Conservation (phyloP, 2,888 invertebrate genomes). For the Cataglyphis altisquamis region DNA sequence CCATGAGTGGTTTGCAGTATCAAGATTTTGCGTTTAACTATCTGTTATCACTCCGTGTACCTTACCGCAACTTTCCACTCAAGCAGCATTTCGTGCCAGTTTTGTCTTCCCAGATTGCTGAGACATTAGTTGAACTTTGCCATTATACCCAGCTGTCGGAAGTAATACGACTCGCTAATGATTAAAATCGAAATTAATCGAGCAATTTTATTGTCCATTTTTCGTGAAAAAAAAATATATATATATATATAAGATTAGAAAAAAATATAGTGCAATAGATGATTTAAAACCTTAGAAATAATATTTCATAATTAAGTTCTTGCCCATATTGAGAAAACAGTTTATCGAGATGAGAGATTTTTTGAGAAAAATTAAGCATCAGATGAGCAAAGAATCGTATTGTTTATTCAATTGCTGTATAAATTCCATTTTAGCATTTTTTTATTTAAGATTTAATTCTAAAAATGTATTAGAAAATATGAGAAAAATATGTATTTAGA, state of each 20-base stretch:
- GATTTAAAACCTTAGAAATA: neutral
- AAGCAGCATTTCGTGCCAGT: constrained; percentile 29
- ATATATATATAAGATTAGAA: neutral
- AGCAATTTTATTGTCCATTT: neutral
- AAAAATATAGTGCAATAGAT: neutral
- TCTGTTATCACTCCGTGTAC: constrained; percentile 1
- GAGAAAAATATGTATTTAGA: neutral
- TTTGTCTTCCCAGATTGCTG: constrained; percentile 4
- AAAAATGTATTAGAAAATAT: constrained; percentile 1
- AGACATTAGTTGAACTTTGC: constrained; percentile 56
- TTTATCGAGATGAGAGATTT: neutral
- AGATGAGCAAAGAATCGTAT: neutral
- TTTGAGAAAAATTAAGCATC: neutral
- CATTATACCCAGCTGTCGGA: constrained; percentile 40
- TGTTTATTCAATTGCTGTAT: neutral
- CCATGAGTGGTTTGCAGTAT: neutral
- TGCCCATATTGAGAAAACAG: neutral
- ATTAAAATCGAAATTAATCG: constrained; percentile 32
- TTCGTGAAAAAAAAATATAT: neutral
- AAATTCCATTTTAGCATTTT: constrained; percentile 2
- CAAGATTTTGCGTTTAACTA: constrained; percentile 1
- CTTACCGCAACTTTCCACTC: constrained; percentile 66
- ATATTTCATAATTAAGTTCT: neutral
- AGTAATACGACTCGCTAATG: neutral
- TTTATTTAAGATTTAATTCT: constrained; percentile 9